phyloP scores from a whole-genome alignment of 2,113 vertebrate genomes.

The Rhadina sibilatrix region DNA sequence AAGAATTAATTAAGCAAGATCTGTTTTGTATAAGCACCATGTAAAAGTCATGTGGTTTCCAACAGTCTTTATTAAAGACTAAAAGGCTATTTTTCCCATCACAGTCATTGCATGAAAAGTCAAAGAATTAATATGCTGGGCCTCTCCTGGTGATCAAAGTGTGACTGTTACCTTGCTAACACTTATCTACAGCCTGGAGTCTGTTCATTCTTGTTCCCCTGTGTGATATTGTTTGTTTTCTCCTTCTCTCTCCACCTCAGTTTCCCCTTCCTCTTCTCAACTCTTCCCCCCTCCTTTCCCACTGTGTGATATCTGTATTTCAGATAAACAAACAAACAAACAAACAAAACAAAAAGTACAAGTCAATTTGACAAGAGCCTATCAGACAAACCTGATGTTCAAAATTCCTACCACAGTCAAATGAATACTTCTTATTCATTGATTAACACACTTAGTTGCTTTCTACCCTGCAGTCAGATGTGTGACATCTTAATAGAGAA shows the following conservation, averaged over 20 bases:
- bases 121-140: background rate
- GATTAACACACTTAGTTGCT: background rate
- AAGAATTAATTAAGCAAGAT: constrained; percentile 38
- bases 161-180: background rate
- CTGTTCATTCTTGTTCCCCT: background rate
- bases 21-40: constrained; percentile 17
- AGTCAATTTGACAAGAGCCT: background rate
- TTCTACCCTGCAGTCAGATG: background rate
- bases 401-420: background rate
- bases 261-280: background rate
- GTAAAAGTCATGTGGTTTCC: constrained; percentile 16
- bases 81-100: background rate
- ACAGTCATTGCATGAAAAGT: background rate
- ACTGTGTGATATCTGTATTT: background rate
- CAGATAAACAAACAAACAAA: background rate
- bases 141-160: background rate
- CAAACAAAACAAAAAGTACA: background rate
- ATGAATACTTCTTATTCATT: background rate
- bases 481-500: background rate
- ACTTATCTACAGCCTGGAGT: background rate
- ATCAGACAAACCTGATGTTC: background rate
- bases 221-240: background rate
- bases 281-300: background rate
- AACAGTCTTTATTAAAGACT: constrained; percentile 1
- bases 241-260: background rate